Percentiles rank a stretch among this genome's conserved stretches.
phyloP scores from a whole-genome alignment of 2,888 invertebrate genomes.

The Lasiommata megera region DNA sequence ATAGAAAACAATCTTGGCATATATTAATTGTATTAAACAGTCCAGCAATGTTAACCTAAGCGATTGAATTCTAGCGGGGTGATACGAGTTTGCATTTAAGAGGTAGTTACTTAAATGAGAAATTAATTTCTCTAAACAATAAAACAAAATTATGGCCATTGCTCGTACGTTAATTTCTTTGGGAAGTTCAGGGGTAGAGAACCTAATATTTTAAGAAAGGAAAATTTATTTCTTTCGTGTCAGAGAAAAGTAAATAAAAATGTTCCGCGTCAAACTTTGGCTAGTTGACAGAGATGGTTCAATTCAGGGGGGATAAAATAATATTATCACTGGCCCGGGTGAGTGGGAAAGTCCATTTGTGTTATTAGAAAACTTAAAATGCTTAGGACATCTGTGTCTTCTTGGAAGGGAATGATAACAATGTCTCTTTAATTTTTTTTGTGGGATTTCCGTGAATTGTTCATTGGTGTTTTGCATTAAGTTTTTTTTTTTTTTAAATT shows the following conservation, averaged over 20 bases:
- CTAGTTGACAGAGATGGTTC: conserved; percentile 44
- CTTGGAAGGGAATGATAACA: conserved; percentile 29
- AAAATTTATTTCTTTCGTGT: conserved; percentile 35
- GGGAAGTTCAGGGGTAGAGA: conserved; percentile 15
- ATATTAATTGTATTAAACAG: no score
- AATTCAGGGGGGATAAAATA: conserved; percentile 48
- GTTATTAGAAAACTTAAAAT: conserved; percentile 51
- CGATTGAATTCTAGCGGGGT: no score
- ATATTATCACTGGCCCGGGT: conserved; percentile 50
- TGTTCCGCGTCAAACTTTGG: conserved; percentile 39
- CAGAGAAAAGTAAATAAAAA: conserved; percentile 41
- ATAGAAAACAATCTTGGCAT: no score
- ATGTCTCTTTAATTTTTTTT: conserved; percentile 30
- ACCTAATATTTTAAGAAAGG: conserved; percentile 29
- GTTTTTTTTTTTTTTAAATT: conserved; percentile 12
- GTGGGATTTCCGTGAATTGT: conserved; percentile 11
- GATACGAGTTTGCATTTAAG: no score
- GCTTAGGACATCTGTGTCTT: conserved; percentile 41
- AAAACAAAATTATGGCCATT: not conserved
- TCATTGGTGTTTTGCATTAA: conserved; percentile 4
- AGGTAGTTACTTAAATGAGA: no score
- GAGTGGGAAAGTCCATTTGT: conserved; percentile 54
- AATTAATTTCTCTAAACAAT: not conserved
- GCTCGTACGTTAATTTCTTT: conserved; percentile 14
- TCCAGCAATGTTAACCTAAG: no score